A percentile compares a stretch with the other conserved stretches of the same genome.
These are phyloP conservation scores for Temnothorax curvispinosus DNA, from an alignment of 1,140 invertebrate species.

Conservation along the genomic window DNA sequence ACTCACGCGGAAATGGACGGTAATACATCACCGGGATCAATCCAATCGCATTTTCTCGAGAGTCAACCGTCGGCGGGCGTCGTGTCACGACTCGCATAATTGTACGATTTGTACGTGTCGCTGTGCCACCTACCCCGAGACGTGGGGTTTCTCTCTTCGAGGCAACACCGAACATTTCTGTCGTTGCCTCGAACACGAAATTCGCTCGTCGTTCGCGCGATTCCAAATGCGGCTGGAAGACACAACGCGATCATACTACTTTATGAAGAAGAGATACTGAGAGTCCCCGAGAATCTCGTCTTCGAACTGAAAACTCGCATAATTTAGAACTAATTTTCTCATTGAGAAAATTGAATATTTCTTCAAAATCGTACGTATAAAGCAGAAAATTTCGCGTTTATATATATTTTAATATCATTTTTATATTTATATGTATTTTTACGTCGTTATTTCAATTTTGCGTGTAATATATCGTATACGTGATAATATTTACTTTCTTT, in stretches of 20 bases:
- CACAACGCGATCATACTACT: background rate
- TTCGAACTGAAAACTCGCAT: background rate
- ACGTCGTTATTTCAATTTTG: background rate
- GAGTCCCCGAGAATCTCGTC: background rate
- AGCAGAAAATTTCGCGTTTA: background rate
- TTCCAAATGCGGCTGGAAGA: background rate
- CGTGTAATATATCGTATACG: background rate
- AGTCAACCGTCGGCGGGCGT: slow-evolving; percentile 57
- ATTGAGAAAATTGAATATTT: background rate
- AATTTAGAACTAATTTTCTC: background rate
- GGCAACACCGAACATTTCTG: background rate
- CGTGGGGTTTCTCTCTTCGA: slow-evolving; percentile 25
- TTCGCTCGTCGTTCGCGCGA: background rate
- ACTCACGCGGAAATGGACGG: slow-evolving; percentile 26
- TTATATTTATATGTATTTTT: background rate
- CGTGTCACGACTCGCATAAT: slow-evolving; percentile 77
- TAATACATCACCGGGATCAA: slow-evolving; percentile 78
- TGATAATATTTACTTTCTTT: background rate
- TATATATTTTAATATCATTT: slow-evolving; percentile 1
- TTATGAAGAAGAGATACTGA: background rate
- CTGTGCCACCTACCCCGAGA: slow-evolving; percentile 46
- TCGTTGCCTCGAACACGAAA: background rate
- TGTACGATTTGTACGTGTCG: slow-evolving; percentile 78
- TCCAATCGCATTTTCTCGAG: slow-evolving; percentile 74
- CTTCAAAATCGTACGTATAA: background rate